Evolutionary conservation across 1,140 invertebrate species (phyloP), one percentile per base, ranked within the genome.

Genomic region (Drosophila melanica): DNA sequence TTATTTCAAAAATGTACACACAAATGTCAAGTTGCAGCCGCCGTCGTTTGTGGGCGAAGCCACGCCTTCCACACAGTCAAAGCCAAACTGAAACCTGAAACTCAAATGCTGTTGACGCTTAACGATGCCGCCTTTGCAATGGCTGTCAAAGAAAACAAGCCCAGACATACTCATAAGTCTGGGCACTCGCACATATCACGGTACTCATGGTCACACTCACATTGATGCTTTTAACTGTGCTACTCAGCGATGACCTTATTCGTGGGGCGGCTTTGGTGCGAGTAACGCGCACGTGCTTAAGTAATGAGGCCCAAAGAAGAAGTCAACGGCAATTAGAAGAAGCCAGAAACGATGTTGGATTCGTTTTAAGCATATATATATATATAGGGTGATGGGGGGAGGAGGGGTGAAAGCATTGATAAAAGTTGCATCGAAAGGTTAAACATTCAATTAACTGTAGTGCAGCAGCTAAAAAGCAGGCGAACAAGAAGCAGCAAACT

Each of bases 281-380:
- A 66, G 62, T 33, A 45, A 27, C 4, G 44, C 45, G 44, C 45
- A 78, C 75, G 81, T 86, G 81, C 81, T 66, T 87, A 87, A 82
- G 82, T 86, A 86, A 86, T 87, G 81, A 81, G 82, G 70, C 75
- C 65, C 59, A 53, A 62, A 72, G 35, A 53, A 75, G 42, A 72
- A 87, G 81, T 81, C 82, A 55, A 68, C 82, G 82, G 75, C 82
- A 86, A 86, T 87, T 82, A 86, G 82, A 81, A 87, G 75, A 60
- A 60, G 30, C 60, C 47, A 72, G 62, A 75, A 55, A 62, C 45
- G 59, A 69, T 59, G 70, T 67, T 41, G 44, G 51, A n/a, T 18
- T 39, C 39, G 48, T 55, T 27, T 57, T 65, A 6, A 8, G 10
- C 1, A 4, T n/a, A n/a, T n/a, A n/a, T n/a, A n/a, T n/a, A n/a